Evolutionary conservation across 64 coral and sea anemone genomes (phyloP).

Genomic region (Montipora cactus): DNA sequence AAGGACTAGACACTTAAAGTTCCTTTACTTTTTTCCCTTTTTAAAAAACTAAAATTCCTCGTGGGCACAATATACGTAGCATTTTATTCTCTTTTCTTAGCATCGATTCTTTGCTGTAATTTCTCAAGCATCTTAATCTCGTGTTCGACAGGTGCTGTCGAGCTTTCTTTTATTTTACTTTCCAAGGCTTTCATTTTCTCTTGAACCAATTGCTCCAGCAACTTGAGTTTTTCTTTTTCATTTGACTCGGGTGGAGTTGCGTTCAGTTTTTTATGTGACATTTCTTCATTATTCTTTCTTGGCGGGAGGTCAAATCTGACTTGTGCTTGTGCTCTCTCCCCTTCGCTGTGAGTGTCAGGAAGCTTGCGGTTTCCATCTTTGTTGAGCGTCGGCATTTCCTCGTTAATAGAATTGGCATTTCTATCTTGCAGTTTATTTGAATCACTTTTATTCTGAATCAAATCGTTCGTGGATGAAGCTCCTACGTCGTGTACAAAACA

Average conservation of each 20-base stretch:
- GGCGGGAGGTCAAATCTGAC: not conserved
- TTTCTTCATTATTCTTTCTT: not conserved
- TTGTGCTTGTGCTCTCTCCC: not conserved
- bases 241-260: not conserved
- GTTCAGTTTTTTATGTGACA: not conserved
- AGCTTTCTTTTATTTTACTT: not conserved
- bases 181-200: slow-evolving; percentile 46
- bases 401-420: not conserved
- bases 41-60: too few relatives aligned
- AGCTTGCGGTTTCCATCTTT: not conserved
- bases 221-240: slow-evolving; percentile 1
- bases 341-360: not conserved
- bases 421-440: not conserved
- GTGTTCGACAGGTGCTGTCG: not conserved
- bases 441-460: not conserved
- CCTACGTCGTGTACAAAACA: too few relatives aligned
- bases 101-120: slow-evolving; percentile 38
- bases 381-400: not conserved
- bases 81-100: not conserved
- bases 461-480: not conserved
- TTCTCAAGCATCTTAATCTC: slow-evolving; percentile 29
- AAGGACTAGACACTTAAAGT: too few relatives aligned
- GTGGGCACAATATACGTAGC: too few relatives aligned
- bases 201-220: slow-evolving; percentile 6
- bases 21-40: too few relatives aligned